These are phyloP conservation scores for Rhinophrynus dorsalis DNA, from an alignment of 2,797 vertebrate genomes.

Conservation along the genomic window DNA sequence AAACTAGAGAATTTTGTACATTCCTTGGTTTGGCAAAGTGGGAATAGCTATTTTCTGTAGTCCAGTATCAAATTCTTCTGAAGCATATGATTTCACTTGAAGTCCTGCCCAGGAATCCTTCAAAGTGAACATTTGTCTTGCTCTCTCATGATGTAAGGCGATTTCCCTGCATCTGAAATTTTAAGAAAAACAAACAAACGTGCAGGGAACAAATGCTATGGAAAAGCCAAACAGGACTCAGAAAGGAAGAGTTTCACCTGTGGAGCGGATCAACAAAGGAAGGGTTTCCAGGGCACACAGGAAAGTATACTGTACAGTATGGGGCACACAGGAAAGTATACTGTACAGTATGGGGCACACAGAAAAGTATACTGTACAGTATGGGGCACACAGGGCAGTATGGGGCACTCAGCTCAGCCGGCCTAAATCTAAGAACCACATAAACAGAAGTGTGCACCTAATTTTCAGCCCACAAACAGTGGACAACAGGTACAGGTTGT, in stretches of 20 bases:
- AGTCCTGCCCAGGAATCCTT: constrained; percentile 77
- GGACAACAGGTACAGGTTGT: too few relatives aligned
- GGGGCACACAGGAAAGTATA: too few relatives aligned
- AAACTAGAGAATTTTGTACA: constrained; percentile 65
- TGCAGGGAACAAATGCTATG: constrained; percentile 51
- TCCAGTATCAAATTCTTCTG: constrained; percentile 75
- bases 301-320: too few relatives aligned
- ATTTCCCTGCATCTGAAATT: constrained; percentile 77
- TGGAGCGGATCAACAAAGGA: constrained; percentile 33
- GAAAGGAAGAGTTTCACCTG: constrained; percentile 48
- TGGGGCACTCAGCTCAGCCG: too few relatives aligned
- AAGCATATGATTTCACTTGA: constrained; percentile 79
- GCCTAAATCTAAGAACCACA: too few relatives aligned
- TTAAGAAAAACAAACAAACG: constrained; percentile 71
- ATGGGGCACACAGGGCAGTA: too few relatives aligned
- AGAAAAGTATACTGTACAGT: too few relatives aligned
- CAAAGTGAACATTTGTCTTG: constrained; percentile 70
- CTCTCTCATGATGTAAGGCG: constrained; percentile 77
- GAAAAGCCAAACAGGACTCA: constrained; percentile 53
- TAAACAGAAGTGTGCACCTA: too few relatives aligned
- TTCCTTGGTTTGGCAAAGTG: constrained; percentile 74
- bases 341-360: too few relatives aligned
- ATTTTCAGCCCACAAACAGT: too few relatives aligned
- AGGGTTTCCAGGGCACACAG: constrained; percentile 27
- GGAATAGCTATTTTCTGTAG: constrained; percentile 72